Evolutionary conservation across 2,797 vertebrate species (phyloP).

Genomic region (Sebastes aleutianus): DNA sequence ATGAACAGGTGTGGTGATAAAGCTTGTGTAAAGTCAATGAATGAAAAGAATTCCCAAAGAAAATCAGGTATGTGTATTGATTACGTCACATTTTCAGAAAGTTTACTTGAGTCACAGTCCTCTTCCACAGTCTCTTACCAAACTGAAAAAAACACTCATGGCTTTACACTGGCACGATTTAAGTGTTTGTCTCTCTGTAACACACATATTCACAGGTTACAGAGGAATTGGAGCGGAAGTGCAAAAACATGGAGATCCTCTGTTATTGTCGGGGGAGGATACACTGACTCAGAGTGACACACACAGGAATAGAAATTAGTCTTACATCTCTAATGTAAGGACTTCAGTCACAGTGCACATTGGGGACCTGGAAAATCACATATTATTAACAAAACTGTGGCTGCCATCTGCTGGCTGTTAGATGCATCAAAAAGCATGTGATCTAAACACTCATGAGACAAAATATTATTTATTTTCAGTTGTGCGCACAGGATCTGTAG

Average conservation of each 20-base stretch:
- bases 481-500: background rate
- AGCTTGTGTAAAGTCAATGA: background rate
- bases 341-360: no score
- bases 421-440: background rate
- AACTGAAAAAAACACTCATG: background rate
- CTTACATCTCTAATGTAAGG: background rate
- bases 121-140: background rate
- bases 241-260: conserved; percentile 1
- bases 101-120: background rate
- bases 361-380: no score
- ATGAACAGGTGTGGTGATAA: background rate
- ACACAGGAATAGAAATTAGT: background rate
- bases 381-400: background rate
- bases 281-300: background rate
- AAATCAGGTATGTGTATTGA: background rate
- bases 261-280: rapidly evolving
- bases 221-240: background rate
- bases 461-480: background rate
- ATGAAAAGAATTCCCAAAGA: background rate
- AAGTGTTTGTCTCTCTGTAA: no score
- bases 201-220: no score
- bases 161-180: background rate
- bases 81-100: background rate
- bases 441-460: background rate
- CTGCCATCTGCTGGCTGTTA: conserved; percentile 53